Base-by-base conservation (phyloP, 2,797 vertebrate species). In the Gephyroberyx darwinii region DNA sequence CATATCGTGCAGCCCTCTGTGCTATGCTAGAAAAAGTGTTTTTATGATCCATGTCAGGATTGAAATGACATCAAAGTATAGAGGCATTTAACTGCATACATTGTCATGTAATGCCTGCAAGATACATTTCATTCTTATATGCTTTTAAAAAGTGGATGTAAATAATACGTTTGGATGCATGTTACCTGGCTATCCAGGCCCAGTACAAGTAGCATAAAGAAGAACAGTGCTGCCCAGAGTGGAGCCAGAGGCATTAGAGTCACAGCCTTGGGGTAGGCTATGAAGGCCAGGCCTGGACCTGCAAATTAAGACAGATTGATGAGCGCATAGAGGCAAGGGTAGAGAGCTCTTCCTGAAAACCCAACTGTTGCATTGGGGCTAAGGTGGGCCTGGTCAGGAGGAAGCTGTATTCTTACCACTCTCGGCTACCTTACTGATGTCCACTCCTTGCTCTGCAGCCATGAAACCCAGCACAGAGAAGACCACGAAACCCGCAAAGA, bases 191-290 rank as follows among this genome's bases (percentile, higher is more conserved):
- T 95, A 86, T 95, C 95, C 76, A 95, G 85, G 65, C 95, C 95
- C 73, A 95, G 90, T 56, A 95, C 88, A 52, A 95, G 92, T 80
- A 95, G 87, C 95, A 95, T 95, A 77, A 95, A 94, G 90, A 95
- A 95, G 91, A 95, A 95, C 19, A 95, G 92, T 9, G 94, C 94
- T 13, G 95, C 94, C 95, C 95, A 95, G 70, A 95, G 84, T 0
- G 94, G 95, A 1, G 95, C 94, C 74, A 95, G 80, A 61, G 95
- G 95, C 95, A 95, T 95, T 84, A 95, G 91, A 20, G 95, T 94
- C 70, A 95, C 95, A 50, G 95, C 95, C 86, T 95, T 95, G n/a
- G 95, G 95, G 78, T 95, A 95, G 13, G 94, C 95, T 74, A 95
- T 95, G 74, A 95, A 95, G 5, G 94, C 94, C 87, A 95, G 79